Evolutionary conservation across 2,888 invertebrate species (phyloP).

Genomic region (Cryptocephalus primarius): DNA sequence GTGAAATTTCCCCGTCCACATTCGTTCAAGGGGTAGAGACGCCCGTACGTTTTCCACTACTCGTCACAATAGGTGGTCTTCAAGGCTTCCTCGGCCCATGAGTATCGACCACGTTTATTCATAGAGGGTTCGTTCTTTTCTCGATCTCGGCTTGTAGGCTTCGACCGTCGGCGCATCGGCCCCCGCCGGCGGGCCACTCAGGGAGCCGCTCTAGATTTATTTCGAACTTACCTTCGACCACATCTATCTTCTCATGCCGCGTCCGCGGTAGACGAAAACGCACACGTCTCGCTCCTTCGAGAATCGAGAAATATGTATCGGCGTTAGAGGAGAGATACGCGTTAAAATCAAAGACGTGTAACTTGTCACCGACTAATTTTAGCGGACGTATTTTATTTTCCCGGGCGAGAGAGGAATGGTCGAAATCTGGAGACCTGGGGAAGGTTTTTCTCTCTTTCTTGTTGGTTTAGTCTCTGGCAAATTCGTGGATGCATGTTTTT

Average conservation of each 20-base stretch:
- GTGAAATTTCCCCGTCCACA: too few species aligned
- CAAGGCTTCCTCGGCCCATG: too few species aligned
- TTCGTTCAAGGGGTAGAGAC: too few species aligned
- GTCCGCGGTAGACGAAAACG: slow-evolving; percentile 4
- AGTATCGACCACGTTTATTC: too few species aligned
- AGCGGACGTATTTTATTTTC: slow-evolving; percentile 1
- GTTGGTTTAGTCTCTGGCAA: too few species aligned
- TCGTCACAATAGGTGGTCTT: too few species aligned
- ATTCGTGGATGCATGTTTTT: too few species aligned
- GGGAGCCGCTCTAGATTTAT: neutral
- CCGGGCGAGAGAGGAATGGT: neutral
- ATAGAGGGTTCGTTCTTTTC: too few species aligned
- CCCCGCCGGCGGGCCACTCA: neutral
- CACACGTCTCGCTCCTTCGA: slow-evolving; percentile 3
- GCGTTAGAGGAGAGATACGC: slow-evolving; percentile 1
- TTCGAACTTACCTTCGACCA: slow-evolving; percentile 3
- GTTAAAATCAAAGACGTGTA: slow-evolving; percentile 5
- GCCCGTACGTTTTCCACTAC: too few species aligned
- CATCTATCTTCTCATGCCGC: slow-evolving; percentile 1
- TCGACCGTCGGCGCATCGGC: neutral
- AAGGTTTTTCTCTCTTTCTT: too few species aligned
- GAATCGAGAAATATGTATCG: slow-evolving; percentile 5
- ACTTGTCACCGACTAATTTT: slow-evolving; percentile 5
- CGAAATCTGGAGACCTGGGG: too few species aligned
- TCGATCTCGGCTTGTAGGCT: too few species aligned